A percentile compares a stretch with the other conserved stretches of the same genome.
phyloP scores from a whole-genome alignment of 1,140 invertebrate genomes.

The Steinernema khuongi region DNA sequence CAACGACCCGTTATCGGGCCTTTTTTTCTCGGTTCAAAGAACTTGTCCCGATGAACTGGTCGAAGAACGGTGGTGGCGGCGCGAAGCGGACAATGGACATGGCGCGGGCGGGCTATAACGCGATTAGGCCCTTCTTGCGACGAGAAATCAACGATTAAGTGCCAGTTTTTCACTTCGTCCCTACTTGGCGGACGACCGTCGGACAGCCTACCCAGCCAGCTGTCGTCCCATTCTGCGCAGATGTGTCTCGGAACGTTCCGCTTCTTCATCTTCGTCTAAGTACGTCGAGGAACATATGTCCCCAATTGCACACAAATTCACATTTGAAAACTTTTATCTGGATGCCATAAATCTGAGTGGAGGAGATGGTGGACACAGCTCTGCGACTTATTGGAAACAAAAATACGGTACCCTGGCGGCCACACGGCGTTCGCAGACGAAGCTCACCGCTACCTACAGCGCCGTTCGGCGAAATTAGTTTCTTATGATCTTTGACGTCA shows the following conservation, averaged over 20 bases:
- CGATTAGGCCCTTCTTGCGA: neutral
- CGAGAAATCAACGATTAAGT: constrained; percentile 13
- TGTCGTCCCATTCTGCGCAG: constrained; percentile 1
- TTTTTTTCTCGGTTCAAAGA: neutral
- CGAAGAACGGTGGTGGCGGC: neutral
- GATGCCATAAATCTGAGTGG: constrained; percentile 12
- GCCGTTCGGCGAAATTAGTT: neutral
- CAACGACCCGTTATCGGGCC: neutral
- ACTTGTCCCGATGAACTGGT: too few relatives aligned
- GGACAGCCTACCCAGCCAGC: neutral
- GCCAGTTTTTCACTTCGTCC: neutral
- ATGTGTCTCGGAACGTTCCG: neutral
- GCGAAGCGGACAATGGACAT: neutral
- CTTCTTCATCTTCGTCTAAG: too few relatives aligned
- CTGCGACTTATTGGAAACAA: too few relatives aligned
- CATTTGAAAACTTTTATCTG: constrained; percentile 14
- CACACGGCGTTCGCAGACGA: too few relatives aligned
- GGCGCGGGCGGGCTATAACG: neutral
- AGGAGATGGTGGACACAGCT: too few relatives aligned
- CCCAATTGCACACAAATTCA: neutral
- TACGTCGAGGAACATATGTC: neutral
- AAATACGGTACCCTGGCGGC: too few relatives aligned
- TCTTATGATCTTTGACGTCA: constrained; percentile 3
- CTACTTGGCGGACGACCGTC: neutral
- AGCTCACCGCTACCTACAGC: too few relatives aligned